Percentiles rank a stretch among this genome's conserved stretches.
phyloP scores from a whole-genome alignment of 2,888 invertebrate genomes.

The Thalpophila matura region DNA sequence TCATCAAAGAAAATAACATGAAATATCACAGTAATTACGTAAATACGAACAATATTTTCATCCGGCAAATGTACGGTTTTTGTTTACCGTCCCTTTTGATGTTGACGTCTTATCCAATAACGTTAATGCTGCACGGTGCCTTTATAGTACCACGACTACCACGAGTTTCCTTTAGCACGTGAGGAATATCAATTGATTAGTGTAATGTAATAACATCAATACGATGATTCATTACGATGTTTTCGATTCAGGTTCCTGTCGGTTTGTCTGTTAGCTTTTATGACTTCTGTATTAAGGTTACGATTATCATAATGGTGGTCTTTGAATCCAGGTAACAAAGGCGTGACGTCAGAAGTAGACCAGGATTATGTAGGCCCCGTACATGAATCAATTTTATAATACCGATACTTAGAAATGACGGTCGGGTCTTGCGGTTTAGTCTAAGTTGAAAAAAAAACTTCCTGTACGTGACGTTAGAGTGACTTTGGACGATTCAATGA shows the following conservation, averaged over 20 bases:
- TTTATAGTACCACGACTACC: constrained; percentile 48
- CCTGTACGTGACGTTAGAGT: constrained; percentile 42
- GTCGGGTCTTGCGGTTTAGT: constrained; percentile 39
- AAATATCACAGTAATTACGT: constrained; percentile 78
- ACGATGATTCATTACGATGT: constrained; percentile 60
- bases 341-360: constrained; percentile 50
- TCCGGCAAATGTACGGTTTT: constrained; percentile 74
- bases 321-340: constrained; percentile 46
- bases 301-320: constrained; percentile 48
- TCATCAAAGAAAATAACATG: constrained; percentile 62
- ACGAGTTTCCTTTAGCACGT: constrained; percentile 62
- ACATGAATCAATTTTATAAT: constrained; percentile 52
- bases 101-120: constrained; percentile 88
- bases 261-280: constrained; percentile 47
- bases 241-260: constrained; percentile 60
- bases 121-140: constrained; percentile 77
- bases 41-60: constrained; percentile 79
- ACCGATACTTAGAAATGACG: constrained; percentile 37
- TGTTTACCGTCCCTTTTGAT: constrained; percentile 85
- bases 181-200: constrained; percentile 67
- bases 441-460: constrained; percentile 38
- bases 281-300: constrained; percentile 56
- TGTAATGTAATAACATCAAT: constrained; percentile 63
- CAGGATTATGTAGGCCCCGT: constrained; percentile 48
- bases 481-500: background rate